Conservation (phyloP, 2,797 vertebrate genomes). For the Falco peregrinus region DNA sequence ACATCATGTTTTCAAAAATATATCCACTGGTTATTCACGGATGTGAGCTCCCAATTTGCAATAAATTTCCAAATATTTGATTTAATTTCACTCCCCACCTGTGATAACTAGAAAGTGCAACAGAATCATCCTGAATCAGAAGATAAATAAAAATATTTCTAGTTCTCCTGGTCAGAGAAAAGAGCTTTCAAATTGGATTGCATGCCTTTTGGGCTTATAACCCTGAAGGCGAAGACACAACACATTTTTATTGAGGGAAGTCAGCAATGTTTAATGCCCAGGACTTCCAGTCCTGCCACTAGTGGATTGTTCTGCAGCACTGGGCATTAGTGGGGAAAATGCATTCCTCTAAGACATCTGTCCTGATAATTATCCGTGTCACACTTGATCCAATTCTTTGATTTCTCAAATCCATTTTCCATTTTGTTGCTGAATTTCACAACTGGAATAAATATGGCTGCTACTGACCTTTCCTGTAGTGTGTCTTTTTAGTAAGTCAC, state of each 20-base stretch:
- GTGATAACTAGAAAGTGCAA: neutral
- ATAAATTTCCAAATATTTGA: neutral
- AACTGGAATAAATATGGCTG: neutral
- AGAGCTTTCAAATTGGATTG: neutral
- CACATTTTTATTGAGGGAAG: neutral
- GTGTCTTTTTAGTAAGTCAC: neutral
- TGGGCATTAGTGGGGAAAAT: accelerated
- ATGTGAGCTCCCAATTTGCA: neutral
- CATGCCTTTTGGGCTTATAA: neutral
- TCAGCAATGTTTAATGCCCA: neutral
- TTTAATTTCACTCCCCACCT: neutral
- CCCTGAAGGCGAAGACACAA: neutral
- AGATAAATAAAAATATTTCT: neutral
- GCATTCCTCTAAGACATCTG: neutral
- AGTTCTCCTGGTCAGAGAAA: neutral
- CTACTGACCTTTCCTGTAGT: neutral
- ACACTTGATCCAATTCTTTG: neutral
- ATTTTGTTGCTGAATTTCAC: neutral
- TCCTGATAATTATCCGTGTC: neutral
- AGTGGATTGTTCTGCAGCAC: neutral
- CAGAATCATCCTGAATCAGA: neutral
- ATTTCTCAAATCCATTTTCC: neutral
- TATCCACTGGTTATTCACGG: neutral
- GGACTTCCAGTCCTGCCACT: neutral
- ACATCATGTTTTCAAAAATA: neutral